Conservation (phyloP, 64 coral and sea anemone species). For the Exaiptasia diaphana region DNA sequence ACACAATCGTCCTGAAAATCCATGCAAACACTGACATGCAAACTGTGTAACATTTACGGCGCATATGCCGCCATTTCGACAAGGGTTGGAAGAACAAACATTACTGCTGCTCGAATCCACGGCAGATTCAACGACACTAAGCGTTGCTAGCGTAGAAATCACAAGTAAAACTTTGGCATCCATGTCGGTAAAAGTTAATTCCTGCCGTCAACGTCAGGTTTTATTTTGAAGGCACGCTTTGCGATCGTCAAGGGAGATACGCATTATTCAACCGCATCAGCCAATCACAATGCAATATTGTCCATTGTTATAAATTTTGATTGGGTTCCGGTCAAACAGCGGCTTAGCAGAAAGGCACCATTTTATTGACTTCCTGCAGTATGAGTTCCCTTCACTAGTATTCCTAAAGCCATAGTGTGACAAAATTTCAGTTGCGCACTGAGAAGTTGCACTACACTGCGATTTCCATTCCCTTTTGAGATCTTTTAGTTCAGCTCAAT, state of each 20-base stretch:
- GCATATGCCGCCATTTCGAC: constrained; percentile 69
- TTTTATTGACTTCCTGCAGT: too few relatives aligned
- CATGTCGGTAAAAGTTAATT: not conserved
- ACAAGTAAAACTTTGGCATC: not conserved
- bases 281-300: not conserved
- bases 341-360: not conserved
- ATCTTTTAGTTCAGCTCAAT: too few relatives aligned
- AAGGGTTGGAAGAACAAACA: constrained; percentile 76
- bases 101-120: not conserved
- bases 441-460: too few relatives aligned
- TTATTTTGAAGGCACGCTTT: constrained; percentile 27
- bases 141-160: not conserved
- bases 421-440: too few relatives aligned
- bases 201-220: not conserved
- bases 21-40: constrained; percentile 57
- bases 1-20: constrained; percentile 66
- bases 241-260: constrained; percentile 27
- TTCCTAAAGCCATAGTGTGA: too few relatives aligned
- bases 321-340: not conserved
- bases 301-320: not conserved
- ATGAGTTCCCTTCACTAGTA: too few relatives aligned
- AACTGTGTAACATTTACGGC: constrained; percentile 35
- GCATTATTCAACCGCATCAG: not conserved
- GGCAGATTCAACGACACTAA: not conserved
- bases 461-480: too few relatives aligned